These are phyloP conservation scores for Eulithis prunata DNA, from an alignment of 2,888 invertebrate genomes.

Conservation along the genomic window DNA sequence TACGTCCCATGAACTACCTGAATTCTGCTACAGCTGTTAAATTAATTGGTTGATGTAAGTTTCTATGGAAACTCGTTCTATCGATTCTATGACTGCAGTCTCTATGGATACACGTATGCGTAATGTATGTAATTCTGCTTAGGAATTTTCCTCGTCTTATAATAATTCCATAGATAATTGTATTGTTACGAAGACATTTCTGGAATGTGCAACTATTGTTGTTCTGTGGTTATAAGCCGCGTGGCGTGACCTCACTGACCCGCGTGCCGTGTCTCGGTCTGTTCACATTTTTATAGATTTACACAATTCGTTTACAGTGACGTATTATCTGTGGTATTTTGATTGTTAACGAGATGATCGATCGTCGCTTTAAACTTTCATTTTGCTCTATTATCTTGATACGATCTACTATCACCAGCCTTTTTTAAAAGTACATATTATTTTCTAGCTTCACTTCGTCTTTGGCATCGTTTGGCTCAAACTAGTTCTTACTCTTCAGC, in stretches of 20 bases:
- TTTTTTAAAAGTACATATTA: neutral
- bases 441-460: neutral
- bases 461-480: neutral
- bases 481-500: neutral
- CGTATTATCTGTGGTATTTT: conserved; percentile 37
- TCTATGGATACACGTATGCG: conserved; percentile 19
- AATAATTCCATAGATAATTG: conserved; percentile 43
- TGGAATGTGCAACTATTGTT: conserved; percentile 35
- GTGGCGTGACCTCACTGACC: conserved; percentile 41
- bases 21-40: neutral
- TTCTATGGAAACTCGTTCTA: conserved; percentile 33
- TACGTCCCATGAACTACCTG: neutral
- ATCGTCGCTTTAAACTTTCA: conserved; percentile 12
- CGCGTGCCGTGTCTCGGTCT: conserved; percentile 34
- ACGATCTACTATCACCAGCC: neutral
- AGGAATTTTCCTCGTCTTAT: conserved; percentile 41
- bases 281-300: conserved; percentile 46
- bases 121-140: conserved; percentile 23
- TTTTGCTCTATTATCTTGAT: conserved; percentile 14
- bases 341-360: conserved; percentile 27
- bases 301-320: conserved; percentile 38
- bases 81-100: conserved; percentile 33
- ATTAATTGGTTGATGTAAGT: conserved; percentile 13
- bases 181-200: conserved; percentile 42
- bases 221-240: conserved; percentile 31